phyloP scores from a whole-genome alignment of 2,113 vertebrate species.

The Sigmodon hispidus region DNA sequence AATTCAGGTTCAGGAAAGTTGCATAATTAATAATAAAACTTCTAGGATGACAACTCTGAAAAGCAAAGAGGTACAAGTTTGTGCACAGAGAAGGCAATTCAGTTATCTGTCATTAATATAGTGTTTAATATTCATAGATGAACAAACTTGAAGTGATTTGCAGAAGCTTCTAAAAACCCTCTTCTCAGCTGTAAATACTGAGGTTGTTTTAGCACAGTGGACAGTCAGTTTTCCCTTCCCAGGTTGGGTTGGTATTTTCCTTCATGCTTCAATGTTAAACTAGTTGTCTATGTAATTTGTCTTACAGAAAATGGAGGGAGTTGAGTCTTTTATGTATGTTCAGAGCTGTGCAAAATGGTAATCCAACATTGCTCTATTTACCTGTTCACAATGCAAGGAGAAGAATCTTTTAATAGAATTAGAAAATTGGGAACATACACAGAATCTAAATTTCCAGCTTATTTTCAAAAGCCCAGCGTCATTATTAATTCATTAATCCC shows the following conservation, averaged over 20 bases:
- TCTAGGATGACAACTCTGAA: background rate
- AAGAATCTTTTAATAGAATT: background rate
- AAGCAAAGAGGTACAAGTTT: background rate
- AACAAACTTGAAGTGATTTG: background rate
- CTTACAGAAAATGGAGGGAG: slow-evolving; percentile 28
- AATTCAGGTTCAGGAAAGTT: slow-evolving; percentile 48
- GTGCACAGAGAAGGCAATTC: background rate
- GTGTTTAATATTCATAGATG: background rate
- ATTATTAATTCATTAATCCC: background rate
- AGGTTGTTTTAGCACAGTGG: background rate
- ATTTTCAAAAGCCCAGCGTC: background rate
- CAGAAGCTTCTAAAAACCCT: slow-evolving; percentile 1
- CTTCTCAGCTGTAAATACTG: background rate
- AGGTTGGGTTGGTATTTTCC: background rate
- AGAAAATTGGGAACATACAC: slow-evolving; percentile 13
- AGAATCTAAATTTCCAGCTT: background rate
- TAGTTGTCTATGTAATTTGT: background rate
- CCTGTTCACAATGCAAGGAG: background rate
- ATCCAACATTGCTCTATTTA: background rate
- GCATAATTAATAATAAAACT: background rate
- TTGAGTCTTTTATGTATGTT: background rate
- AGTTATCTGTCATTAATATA: background rate
- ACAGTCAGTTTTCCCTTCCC: background rate
- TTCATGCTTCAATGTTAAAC: background rate
- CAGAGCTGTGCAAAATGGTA: background rate